Percentiles rank a stretch among this genome's conserved stretches.
Conservation (phyloP, 2,888 invertebrate genomes). For the Rhamphomyia laevipes region DNA sequence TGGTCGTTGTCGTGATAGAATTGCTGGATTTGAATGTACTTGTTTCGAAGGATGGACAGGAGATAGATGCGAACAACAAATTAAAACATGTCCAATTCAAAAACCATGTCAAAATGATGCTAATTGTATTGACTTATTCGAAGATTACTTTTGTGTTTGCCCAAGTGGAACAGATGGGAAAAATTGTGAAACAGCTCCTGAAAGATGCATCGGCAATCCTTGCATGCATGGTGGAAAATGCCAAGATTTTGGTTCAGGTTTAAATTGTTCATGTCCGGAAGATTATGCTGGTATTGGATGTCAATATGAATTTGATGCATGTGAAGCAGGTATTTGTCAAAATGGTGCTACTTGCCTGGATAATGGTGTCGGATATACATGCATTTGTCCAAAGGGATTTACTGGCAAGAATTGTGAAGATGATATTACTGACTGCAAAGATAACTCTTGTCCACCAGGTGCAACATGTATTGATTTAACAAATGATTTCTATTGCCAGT, state of each 20-base stretch:
- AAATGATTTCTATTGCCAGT: constrained; percentile 87
- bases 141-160: constrained; percentile 49
- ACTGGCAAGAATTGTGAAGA: constrained; percentile 78
- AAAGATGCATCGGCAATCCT: constrained; percentile 54
- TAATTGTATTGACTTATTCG: constrained; percentile 80
- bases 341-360: constrained; percentile 89
- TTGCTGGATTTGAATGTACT: constrained; percentile 69
- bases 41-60: constrained; percentile 84
- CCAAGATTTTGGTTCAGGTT: constrained; percentile 88
- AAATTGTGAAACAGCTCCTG: constrained; percentile 92
- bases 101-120: constrained; percentile 89
- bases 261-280: constrained; percentile 84
- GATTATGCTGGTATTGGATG: constrained; percentile 83
- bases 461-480: constrained; percentile 86
- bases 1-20: constrained; percentile 77
- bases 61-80: constrained; percentile 70
- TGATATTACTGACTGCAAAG: constrained; percentile 83
- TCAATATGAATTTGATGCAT: constrained; percentile 88
- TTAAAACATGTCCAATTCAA: constrained; percentile 68
- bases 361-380: constrained; percentile 72
- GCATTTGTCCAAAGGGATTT: constrained; percentile 71
- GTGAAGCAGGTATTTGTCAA: constrained; percentile 77
- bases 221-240: constrained; percentile 95
- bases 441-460: constrained; percentile 87
- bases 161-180: constrained; percentile 94